Conservation (phyloP, 2,888 invertebrate genomes). For the Sceliomorpha sp. region DNA sequence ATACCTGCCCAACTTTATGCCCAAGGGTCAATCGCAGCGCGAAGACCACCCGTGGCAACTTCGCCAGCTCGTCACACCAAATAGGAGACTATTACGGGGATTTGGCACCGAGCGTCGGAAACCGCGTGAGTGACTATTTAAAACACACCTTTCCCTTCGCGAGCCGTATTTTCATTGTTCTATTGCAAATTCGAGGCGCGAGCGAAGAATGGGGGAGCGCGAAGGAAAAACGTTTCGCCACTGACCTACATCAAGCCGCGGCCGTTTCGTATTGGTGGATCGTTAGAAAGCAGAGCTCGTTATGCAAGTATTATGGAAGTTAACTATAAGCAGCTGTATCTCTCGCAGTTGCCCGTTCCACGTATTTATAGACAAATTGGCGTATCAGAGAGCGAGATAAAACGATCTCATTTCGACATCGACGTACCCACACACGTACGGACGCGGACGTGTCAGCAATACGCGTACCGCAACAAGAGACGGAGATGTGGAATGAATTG, state of each 20-base stretch:
- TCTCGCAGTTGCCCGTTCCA: slow-evolving; percentile 20
- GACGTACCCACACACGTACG: neutral
- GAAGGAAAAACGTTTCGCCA: slow-evolving; percentile 42
- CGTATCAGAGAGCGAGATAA: slow-evolving; percentile 45
- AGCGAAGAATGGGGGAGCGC: slow-evolving; percentile 27
- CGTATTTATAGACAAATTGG: slow-evolving; percentile 25
- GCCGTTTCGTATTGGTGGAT: slow-evolving; percentile 52
- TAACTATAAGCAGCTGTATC: slow-evolving; percentile 29
- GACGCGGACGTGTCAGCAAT: too few relatives aligned
- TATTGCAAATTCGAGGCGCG: slow-evolving; percentile 22
- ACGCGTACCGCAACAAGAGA: too few relatives aligned
- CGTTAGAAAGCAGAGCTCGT: slow-evolving; percentile 56
- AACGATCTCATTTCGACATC: slow-evolving; percentile 44
- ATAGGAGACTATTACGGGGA: too few relatives aligned
- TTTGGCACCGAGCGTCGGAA: too few relatives aligned
- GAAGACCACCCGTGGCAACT: too few relatives aligned
- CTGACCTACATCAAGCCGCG: slow-evolving; percentile 50
- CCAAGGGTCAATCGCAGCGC: too few relatives aligned
- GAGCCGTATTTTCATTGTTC: slow-evolving; percentile 18
- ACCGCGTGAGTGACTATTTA: too few relatives aligned
- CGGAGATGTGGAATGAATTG: too few relatives aligned
- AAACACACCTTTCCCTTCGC: too few relatives aligned
- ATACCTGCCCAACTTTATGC: too few relatives aligned
- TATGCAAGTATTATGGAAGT: slow-evolving; percentile 54
- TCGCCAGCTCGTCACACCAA: too few relatives aligned